Percentiles rank a stretch among this genome's conserved stretches.
Evolutionary conservation across 2,113 vertebrate genomes (phyloP).

Genomic region (Otus sunia): DNA sequence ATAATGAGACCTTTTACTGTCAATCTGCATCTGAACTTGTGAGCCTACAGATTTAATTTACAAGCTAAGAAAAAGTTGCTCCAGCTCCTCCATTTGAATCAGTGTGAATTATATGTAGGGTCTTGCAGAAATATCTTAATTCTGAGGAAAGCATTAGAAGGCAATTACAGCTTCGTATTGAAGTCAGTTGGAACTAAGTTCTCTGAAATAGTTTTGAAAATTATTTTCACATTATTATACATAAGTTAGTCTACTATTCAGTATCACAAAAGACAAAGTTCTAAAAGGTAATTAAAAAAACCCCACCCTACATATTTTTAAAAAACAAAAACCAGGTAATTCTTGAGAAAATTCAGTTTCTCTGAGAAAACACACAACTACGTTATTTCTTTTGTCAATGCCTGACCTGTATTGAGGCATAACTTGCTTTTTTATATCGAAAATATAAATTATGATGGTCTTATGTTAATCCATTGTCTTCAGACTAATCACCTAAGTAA

Average conservation of each 20-base stretch:
- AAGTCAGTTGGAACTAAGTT: background rate
- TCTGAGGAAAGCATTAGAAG: background rate
- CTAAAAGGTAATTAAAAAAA: background rate
- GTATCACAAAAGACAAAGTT: background rate
- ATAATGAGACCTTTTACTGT: background rate
- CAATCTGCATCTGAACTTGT: background rate
- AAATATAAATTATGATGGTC: background rate
- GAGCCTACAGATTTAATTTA: background rate
- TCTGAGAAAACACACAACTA: background rate
- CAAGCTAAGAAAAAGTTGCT: background rate
- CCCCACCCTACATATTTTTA: rapidly evolving
- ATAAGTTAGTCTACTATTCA: background rate
- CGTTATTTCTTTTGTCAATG: background rate
- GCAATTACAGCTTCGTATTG: background rate
- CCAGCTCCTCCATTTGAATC: background rate
- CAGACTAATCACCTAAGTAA: rapidly evolving
- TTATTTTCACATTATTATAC: background rate
- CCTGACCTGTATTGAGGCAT: background rate
- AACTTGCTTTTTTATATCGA: background rate
- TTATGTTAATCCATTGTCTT: background rate
- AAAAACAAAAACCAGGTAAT: background rate
- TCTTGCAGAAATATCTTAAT: background rate
- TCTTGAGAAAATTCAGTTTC: background rate
- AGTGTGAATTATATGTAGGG: rapidly evolving
- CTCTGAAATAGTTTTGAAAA: background rate